Conservation (phyloP, 2,113 vertebrate species). For the Crotophaga sulcirostris region DNA sequence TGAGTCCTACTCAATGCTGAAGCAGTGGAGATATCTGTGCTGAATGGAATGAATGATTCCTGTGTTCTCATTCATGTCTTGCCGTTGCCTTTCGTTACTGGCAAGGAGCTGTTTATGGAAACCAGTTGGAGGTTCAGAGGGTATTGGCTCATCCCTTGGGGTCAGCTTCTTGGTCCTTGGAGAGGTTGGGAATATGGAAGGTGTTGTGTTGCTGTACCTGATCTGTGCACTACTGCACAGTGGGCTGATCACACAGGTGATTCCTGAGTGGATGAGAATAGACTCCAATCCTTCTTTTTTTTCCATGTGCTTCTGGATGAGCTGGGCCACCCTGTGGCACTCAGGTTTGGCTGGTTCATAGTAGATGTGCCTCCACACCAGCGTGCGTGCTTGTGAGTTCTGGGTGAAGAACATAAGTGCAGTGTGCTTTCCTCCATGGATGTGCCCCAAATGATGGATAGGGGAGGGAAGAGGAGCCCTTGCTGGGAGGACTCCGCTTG, state of each 20-base stretch:
- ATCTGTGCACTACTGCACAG: neutral
- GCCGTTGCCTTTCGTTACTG: neutral
- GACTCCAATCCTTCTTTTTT: neutral
- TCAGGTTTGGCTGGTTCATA: neutral
- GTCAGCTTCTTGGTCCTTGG: neutral
- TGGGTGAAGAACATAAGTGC: neutral
- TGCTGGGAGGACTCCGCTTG: neutral
- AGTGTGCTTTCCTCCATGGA: neutral
- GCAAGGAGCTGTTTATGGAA: neutral
- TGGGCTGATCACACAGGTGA: neutral
- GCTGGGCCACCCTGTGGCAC: neutral
- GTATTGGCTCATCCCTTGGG: neutral
- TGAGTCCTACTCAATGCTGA: neutral
- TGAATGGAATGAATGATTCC: neutral
- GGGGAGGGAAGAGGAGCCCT: neutral
- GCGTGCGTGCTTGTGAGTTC: fast-evolving
- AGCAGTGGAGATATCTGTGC: neutral
- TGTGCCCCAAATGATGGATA: neutral
- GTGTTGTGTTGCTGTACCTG: neutral
- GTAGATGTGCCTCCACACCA: neutral
- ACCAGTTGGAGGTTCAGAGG: neutral
- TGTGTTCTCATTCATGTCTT: neutral
- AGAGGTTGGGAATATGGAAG: neutral
- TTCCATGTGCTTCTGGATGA: neutral
- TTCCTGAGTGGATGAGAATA: neutral